phyloP scores from a whole-genome alignment of 2,113 vertebrate species.

The Salminus brasiliensis region DNA sequence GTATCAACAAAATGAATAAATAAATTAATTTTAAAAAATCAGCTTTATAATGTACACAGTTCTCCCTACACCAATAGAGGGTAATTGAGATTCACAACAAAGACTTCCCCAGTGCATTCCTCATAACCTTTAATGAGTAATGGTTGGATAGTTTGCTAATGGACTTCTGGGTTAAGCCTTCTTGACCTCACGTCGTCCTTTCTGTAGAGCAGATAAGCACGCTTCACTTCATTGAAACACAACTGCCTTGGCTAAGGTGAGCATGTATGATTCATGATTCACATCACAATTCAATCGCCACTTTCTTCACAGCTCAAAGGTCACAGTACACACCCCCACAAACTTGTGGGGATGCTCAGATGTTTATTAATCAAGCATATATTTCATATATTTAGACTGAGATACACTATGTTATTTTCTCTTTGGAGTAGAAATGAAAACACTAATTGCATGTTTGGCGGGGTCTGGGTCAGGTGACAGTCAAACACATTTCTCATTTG shows the following conservation, averaged over 20 bases:
- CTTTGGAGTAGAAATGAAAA: no score
- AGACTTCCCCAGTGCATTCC: conserved; percentile 4
- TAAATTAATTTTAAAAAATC: neutral
- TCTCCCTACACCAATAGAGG: neutral
- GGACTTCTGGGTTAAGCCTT: conserved; percentile 44
- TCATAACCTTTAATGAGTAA: conserved; percentile 33
- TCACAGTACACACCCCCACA: conserved; percentile 21
- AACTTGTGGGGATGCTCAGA: conserved; percentile 37
- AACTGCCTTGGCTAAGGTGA: conserved; percentile 39
- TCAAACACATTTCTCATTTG: no score
- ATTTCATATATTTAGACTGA: neutral
- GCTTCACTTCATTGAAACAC: conserved; percentile 38
- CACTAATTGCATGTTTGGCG: no score
- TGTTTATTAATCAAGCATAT: conserved; percentile 44
- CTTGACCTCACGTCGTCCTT: conserved; percentile 30
- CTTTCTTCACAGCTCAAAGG: conserved; percentile 34
- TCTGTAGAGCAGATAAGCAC: conserved; percentile 24
- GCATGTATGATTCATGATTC: conserved; percentile 44
- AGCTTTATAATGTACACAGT: neutral
- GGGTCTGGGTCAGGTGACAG: no score
- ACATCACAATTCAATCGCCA: conserved; percentile 16
- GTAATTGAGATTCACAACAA: conserved; percentile 10
- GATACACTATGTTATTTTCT: no score
- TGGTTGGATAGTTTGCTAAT: conserved; percentile 37
- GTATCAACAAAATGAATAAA: no score